These are phyloP conservation scores for Gymnoscelis rufifasciata DNA, from an alignment of 2,888 invertebrate genomes.

Conservation along the genomic window DNA sequence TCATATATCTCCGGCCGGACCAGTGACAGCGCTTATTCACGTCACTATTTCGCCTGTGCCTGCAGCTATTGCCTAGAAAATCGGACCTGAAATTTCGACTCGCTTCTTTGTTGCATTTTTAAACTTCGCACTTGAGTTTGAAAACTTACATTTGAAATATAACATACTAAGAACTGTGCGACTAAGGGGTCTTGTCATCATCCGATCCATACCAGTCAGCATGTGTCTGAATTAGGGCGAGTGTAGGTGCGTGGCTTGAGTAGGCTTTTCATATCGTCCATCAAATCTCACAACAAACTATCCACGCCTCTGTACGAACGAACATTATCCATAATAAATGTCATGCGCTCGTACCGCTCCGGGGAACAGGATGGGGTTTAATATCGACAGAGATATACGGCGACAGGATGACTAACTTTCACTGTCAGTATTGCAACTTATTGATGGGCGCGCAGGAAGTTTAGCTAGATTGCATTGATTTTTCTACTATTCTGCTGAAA, in stretches of 20 bases:
- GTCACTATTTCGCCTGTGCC: constrained; percentile 16
- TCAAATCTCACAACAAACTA: constrained; percentile 51
- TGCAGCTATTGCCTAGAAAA: constrained; percentile 11
- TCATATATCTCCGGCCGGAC: constrained; percentile 53
- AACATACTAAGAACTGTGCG: too few relatives aligned
- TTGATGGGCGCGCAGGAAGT: constrained; percentile 22
- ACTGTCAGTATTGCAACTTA: constrained; percentile 24
- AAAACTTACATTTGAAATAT: too few relatives aligned
- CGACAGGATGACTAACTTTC: constrained; percentile 28
- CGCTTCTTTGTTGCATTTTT: not conserved
- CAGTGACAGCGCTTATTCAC: constrained; percentile 36
- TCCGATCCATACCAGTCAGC: not conserved
- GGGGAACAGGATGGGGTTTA: constrained; percentile 30
- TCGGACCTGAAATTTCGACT: not conserved
- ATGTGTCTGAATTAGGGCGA: not conserved
- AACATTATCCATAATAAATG: constrained; percentile 37
- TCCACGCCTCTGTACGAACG: constrained; percentile 39
- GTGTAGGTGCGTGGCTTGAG: not conserved
- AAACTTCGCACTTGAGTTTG: too few relatives aligned
- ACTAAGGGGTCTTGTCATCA: not conserved
- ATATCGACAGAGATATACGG: constrained; percentile 32
- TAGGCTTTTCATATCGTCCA: constrained; percentile 41
- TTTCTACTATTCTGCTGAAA: not conserved
- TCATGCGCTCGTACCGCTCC: constrained; percentile 30
- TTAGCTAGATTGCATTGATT: constrained; percentile 1